phyloP scores from a whole-genome alignment of 2,888 invertebrate genomes.

The Volucella bombylans region DNA sequence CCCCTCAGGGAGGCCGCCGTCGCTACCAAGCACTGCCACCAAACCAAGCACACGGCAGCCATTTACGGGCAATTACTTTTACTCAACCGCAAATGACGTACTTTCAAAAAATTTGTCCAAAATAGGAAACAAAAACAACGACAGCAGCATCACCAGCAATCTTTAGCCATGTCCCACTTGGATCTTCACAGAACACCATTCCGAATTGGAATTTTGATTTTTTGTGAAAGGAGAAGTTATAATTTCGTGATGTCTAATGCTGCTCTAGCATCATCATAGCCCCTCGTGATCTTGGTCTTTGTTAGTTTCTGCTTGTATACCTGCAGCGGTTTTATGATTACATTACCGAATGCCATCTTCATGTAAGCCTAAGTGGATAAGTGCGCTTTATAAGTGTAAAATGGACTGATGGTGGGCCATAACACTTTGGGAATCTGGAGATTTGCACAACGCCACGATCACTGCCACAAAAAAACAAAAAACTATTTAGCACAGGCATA shows the following conservation, averaged over 20 bases:
- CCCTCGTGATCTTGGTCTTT: slow-evolving; percentile 32
- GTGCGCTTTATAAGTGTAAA: slow-evolving; percentile 33
- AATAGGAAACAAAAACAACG: slow-evolving; percentile 36
- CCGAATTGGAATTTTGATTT: slow-evolving; percentile 22
- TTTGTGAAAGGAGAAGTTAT: slow-evolving; percentile 71
- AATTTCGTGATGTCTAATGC: slow-evolving; percentile 40
- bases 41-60: slow-evolving; percentile 31
- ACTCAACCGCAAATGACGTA: slow-evolving; percentile 31
- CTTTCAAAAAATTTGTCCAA: slow-evolving; percentile 52
- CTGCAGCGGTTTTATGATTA: slow-evolving; percentile 52
- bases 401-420: slow-evolving; percentile 36
- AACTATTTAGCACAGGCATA: neutral
- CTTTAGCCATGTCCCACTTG: slow-evolving; percentile 25
- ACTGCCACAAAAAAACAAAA: slow-evolving; percentile 4
- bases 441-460: slow-evolving; percentile 6
- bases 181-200: slow-evolving; percentile 23
- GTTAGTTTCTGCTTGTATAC: slow-evolving; percentile 18
- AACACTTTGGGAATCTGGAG: neutral
- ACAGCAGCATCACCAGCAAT: neutral
- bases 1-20: slow-evolving; percentile 42
- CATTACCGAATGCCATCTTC: slow-evolving; percentile 67
- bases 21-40: neutral
- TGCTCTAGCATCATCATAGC: slow-evolving; percentile 36
- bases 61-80: slow-evolving; percentile 40
- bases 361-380: slow-evolving; percentile 40